phyloP scores from a whole-genome alignment of 2,888 invertebrate species.

The Athalia circularis region DNA sequence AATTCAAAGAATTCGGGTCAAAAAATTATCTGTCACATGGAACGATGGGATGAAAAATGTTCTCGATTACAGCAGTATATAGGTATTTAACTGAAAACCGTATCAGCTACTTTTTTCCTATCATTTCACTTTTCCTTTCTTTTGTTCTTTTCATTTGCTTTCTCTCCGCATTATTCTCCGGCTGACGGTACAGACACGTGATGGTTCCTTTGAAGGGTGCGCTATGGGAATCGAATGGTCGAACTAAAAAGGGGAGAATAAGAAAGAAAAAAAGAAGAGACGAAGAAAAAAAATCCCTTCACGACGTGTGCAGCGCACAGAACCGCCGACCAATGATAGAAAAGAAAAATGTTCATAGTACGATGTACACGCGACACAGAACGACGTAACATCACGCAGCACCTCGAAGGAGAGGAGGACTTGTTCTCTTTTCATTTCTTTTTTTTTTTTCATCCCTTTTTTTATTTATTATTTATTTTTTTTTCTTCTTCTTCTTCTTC shows the following conservation, averaged over 20 bases:
- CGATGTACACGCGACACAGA: too few species aligned
- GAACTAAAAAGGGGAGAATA: neutral
- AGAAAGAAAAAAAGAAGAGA: neutral
- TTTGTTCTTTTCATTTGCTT: neutral
- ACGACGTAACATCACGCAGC: too few species aligned
- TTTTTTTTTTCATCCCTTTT: too few species aligned
- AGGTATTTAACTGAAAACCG: too few species aligned
- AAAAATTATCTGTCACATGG: too few species aligned
- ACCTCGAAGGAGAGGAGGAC: too few species aligned
- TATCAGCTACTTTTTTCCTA: neutral
- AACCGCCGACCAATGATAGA: neutral
- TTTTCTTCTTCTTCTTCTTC: too few species aligned
- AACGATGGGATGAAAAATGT: too few species aligned
- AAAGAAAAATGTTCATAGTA: neutral
- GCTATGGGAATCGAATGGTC: slow-evolving; percentile 27
- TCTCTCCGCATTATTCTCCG: neutral
- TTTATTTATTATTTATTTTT: too few species aligned
- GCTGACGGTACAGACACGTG: neutral
- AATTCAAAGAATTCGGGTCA: too few species aligned
- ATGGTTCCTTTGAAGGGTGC: slow-evolving; percentile 12
- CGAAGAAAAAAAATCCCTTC: neutral
- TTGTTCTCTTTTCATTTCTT: too few species aligned
- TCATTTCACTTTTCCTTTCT: neutral
- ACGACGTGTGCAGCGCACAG: neutral
- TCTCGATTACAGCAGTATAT: too few species aligned